Evolutionary conservation across 2,888 invertebrate genomes (phyloP), one percentile per base, ranked within the genome.

Genomic region (Tenthredo amoena): DNA sequence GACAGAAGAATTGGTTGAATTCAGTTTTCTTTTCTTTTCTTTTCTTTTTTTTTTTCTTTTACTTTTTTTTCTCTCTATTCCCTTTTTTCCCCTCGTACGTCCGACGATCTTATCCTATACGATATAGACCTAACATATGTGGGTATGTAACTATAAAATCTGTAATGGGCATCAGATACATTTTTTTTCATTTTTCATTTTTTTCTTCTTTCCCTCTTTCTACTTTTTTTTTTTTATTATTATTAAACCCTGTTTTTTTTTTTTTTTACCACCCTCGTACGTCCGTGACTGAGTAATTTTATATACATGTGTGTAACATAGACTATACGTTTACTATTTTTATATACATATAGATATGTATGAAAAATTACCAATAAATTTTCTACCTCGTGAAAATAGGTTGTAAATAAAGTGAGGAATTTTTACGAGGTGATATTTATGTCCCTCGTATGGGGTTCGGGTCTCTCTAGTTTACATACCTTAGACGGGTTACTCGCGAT

Each of bases 311-410:
- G 58, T 2, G n/a, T 3, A 58, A n/a, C 3, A n/a, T 58, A 58
- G 7, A n/a, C 5, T 65, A 34, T 68, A 68, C 6, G 26, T 65
- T 4, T 65, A 65, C 31, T 65, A 65, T 72, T 72, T 72, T 43
- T 72, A 40, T 74, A 7, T 43, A 6, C 6, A 26, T 74, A 74
- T 40, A 55, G 0, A 26, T 40, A 40, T 68, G n/a, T 34, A 68
- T 87, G 87, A 87, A 84, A 87, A 88, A 87, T 87, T 47, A 79
- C 84, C 84, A 76, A 82, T 88, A 87, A 88, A 87, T 85, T 84
- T 26, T 40, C 50, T 62, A 37, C 79, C 76, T 0, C 79, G 55
- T 34, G 77, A 87, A 87, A 87, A 87, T 87, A 85, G 86, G 86
- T 31, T 62, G 84, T 86, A 86, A 87, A 86, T 87, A 87, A 86